Conservation (phyloP, 2,797 vertebrate genomes). For the Rhinoraja longicauda region DNA sequence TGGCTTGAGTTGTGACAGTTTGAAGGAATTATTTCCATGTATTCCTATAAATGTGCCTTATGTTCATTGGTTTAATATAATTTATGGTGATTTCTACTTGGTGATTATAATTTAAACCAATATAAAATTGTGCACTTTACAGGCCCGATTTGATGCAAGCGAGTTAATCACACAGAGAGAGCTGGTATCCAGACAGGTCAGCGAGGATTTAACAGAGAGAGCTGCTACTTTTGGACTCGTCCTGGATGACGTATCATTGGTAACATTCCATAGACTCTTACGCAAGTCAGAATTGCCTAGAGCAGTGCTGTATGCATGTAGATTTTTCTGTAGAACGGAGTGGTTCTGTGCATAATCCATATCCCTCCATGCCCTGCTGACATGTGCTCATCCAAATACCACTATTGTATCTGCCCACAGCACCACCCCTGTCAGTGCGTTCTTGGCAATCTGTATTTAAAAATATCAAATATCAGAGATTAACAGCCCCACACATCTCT, state of each 20-base stretch:
- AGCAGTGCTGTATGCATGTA: no score
- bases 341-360: no score
- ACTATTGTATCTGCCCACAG: no score
- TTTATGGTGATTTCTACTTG: background rate
- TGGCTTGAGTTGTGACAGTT: background rate
- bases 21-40: background rate
- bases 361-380: no score
- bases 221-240: constrained; percentile 91
- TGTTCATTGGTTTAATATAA: background rate
- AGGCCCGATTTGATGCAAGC: constrained; percentile 93
- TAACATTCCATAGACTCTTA: constrained; percentile 48
- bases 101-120: background rate
- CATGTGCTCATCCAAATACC: no score
- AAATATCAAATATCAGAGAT: no score
- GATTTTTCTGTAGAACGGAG: no score
- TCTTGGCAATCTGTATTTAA: no score
- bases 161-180: constrained; percentile 97
- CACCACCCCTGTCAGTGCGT: no score
- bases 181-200: constrained; percentile 89
- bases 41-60: background rate
- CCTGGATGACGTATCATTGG: constrained; percentile 92
- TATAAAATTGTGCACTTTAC: background rate
- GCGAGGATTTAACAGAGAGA: constrained; percentile 88
- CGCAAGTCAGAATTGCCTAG: no score
- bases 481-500: no score